A percentile compares a stretch with the other conserved stretches of the same genome.
These are phyloP conservation scores for Poecile atricapillus DNA, from an alignment of 2,113 vertebrate species.

Conservation along the genomic window DNA sequence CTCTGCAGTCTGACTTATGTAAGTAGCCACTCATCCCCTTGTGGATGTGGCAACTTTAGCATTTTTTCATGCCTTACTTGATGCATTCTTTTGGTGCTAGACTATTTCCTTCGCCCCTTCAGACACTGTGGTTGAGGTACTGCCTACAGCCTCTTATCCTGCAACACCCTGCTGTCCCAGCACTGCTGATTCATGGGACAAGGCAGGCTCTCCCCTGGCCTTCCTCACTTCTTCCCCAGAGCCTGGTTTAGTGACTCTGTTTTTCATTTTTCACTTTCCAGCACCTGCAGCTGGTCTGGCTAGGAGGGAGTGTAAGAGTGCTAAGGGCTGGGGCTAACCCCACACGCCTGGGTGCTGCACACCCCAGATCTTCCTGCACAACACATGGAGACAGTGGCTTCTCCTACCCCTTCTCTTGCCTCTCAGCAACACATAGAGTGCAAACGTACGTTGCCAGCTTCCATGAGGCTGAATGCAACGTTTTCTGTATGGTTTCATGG, in stretches of 20 bases:
- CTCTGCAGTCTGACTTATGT: background rate
- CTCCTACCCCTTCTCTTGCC: background rate
- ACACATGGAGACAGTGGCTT: background rate
- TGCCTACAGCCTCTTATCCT: background rate
- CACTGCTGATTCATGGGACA: accelerated
- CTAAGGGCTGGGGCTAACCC: background rate
- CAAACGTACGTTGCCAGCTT: background rate
- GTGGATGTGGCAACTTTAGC: background rate
- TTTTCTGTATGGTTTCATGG: background rate
- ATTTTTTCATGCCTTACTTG: background rate
- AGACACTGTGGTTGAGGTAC: background rate
- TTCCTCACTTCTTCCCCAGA: background rate
- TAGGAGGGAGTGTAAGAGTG: accelerated
- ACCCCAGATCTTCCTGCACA: background rate
- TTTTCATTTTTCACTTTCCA: background rate
- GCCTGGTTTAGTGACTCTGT: background rate
- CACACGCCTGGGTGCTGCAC: background rate
- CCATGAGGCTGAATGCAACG: background rate
- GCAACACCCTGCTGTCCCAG: accelerated
- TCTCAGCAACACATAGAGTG: background rate
- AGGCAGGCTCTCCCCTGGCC: accelerated
- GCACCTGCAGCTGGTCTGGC: background rate
- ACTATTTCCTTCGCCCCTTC: background rate
- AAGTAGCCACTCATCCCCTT: background rate
- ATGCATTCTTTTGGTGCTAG: background rate